Base-by-base conservation (phyloP, 2,888 invertebrate species). In the Slavum lentiscoides region DNA sequence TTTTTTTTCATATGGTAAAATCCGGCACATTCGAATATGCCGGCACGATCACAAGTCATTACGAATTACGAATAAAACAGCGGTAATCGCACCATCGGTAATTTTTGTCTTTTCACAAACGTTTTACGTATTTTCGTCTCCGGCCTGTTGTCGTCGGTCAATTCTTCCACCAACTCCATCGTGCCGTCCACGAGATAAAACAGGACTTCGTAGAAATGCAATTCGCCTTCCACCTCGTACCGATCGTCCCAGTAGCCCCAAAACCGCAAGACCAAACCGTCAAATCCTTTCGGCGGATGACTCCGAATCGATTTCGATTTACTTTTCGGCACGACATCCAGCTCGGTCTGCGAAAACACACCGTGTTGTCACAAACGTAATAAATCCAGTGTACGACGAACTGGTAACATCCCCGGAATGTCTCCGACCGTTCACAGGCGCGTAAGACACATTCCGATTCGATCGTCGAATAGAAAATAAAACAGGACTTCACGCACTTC, bases 171-270 rank as follows among this genome's bases (percentile, higher is more conserved):
- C 9, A 97, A 92, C 86, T 96, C 95, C 13, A 97, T 92, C 0
- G 95, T 96, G 84, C 94, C 94, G 85, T 97, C 96, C 0, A 93
- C 91, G 69, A 97, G 88, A 87, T 92, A 96, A 85, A 94, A 97
- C 85, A 93, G 91, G 19, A 97, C 88, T 85, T 94, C 92, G 82
- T 96, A 87, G 84, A 91, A 89, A 83, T 95, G 92, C 39, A 94
- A 87, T 82, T 91, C 91, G 0, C 96, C 96, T 85, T 91, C 92
- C 85, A 92, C 90, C 1, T 90, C 90, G 17, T 91, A 90, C 1
- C 92, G 90, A 85, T 97, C 96, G 85, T 97, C 95, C 96, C 96
- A 97, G 85, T 93, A 95, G n/a, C 93, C 96, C 84, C 90, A 91
- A 86, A 97, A 97, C 84, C 93, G 90, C 82, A 91, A 87, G 1